phyloP scores from a whole-genome alignment of 1,140 invertebrate species.

The Medauroidea extradentata region DNA sequence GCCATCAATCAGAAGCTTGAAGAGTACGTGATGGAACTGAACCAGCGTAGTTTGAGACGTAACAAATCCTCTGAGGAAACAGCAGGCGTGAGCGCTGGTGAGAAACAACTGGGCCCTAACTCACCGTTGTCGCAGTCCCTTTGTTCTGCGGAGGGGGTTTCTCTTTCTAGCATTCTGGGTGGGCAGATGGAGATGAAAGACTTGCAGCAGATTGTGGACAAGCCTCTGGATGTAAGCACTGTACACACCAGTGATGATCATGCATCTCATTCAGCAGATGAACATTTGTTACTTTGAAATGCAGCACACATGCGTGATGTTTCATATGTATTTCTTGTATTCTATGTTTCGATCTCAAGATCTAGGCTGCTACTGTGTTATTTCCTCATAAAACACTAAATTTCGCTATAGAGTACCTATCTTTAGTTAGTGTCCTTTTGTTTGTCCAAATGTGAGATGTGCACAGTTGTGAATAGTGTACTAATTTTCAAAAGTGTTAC shows the following conservation, averaged over 20 bases:
- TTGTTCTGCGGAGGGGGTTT: constrained; percentile 3
- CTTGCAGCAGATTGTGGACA: constrained; percentile 3
- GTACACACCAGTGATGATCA: neutral
- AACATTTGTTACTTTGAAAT: too few relatives aligned
- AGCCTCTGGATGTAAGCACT: neutral
- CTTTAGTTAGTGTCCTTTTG: too few relatives aligned
- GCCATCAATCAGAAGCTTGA: constrained; percentile 62
- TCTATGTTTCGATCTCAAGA: too few relatives aligned
- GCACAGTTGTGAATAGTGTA: too few relatives aligned
- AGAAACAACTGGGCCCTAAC: neutral
- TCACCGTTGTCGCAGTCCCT: constrained; percentile 16
- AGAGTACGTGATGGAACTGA: constrained; percentile 59
- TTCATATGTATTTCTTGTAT: too few relatives aligned
- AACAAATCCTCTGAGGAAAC: constrained; percentile 2
- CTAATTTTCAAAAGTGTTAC: too few relatives aligned
- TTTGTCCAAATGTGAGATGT: too few relatives aligned
- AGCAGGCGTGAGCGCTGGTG: neutral
- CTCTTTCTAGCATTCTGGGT: constrained; percentile 4
- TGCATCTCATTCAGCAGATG: too few relatives aligned
- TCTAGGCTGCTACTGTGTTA: too few relatives aligned
- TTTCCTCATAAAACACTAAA: too few relatives aligned
- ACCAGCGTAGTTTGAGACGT: constrained; percentile 32
- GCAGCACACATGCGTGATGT: too few relatives aligned
- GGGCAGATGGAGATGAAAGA: constrained; percentile 14
- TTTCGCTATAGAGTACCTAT: too few relatives aligned